phyloP scores from a whole-genome alignment of 1,140 invertebrate genomes.

The Apis mellifera region Amel_HAv3.1 CM009940.2:9702001-9702500 shows the following conservation, averaged over 20 bases:
- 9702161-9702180: slow-evolving; percentile 71
- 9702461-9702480: slow-evolving; percentile 54
- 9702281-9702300: background rate
- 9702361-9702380: background rate
- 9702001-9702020: slow-evolving; percentile 1
- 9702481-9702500: slow-evolving; percentile 45
- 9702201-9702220: background rate
- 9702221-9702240: background rate
- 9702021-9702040: background rate
- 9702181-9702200: background rate
- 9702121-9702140: slow-evolving; percentile 71
- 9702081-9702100: slow-evolving; percentile 71
- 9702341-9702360: too few species aligned
- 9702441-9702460: slow-evolving; percentile 55
- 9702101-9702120: slow-evolving; percentile 63
- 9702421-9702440: slow-evolving; percentile 60
- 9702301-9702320: background rate
- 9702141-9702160: slow-evolving; percentile 71
- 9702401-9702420: slow-evolving; percentile 64
- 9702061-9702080: slow-evolving; percentile 65
- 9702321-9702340: too few species aligned
- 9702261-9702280: background rate
- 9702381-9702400: too few species aligned
- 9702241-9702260: background rate
- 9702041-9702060: slow-evolving; percentile 5